Conservation (phyloP, 2,797 vertebrate genomes). For the Pseudocheirus occidentalis region DNA sequence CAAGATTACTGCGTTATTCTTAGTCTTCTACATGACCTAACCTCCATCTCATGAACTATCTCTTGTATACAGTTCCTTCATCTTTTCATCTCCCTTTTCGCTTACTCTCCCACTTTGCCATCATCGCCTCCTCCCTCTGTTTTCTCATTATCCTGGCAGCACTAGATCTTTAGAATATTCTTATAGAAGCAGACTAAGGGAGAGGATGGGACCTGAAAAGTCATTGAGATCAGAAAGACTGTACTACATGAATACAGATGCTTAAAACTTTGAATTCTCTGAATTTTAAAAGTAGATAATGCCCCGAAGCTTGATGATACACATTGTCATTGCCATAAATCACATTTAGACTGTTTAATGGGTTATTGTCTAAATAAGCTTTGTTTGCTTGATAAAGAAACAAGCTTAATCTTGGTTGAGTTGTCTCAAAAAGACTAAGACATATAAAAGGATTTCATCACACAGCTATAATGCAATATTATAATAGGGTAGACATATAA, state of each 20-base stretch:
- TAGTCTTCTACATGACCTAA: background rate
- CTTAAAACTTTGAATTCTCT: slow-evolving; percentile 6
- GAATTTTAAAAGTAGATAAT: background rate
- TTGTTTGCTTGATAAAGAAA: background rate
- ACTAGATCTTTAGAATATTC: background rate
- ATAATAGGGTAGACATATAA: background rate
- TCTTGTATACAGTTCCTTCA: background rate
- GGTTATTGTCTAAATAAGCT: background rate
- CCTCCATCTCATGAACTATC: background rate
- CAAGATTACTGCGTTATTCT: background rate
- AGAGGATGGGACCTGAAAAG: background rate
- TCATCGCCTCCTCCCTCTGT: background rate
- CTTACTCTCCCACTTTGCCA: background rate
- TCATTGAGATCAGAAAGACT: background rate
- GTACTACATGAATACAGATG: background rate
- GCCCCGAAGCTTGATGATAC: background rate
- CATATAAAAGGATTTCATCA: background rate
- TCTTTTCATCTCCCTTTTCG: background rate
- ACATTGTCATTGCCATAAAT: rapidly evolving
- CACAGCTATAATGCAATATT: background rate
- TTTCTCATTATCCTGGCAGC: background rate
- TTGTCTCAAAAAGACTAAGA: background rate
- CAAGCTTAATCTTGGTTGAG: background rate
- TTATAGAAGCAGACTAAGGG: background rate
- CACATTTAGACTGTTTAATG: background rate